phyloP scores from a whole-genome alignment of 1,140 invertebrate species.

The Aphaenogaster ashmeadi region DNA sequence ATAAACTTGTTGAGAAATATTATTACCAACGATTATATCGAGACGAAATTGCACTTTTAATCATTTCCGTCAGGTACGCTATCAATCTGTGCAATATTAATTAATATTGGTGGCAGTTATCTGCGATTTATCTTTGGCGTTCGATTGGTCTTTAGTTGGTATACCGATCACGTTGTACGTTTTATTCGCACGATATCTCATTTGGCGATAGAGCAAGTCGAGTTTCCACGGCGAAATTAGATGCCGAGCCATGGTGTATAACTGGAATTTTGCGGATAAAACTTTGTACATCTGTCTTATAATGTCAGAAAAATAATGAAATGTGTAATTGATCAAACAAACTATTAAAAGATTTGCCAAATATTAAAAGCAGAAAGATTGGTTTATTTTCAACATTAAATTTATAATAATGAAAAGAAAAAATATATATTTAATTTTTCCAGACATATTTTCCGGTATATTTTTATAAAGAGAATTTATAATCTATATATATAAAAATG shows the following conservation, averaged over 20 bases:
- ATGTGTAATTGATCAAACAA: neutral
- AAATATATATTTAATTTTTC: neutral
- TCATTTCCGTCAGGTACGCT: slow-evolving; percentile 4
- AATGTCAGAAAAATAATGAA: slow-evolving; percentile 5
- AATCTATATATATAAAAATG: neutral
- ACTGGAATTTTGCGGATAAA: slow-evolving; percentile 1
- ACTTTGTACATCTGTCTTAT: slow-evolving; percentile 2
- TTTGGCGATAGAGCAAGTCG: slow-evolving; percentile 1
- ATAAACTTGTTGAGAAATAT: slow-evolving; percentile 45
- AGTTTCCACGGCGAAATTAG: slow-evolving; percentile 8
- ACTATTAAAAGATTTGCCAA: neutral
- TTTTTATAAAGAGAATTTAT: neutral
- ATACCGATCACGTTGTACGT: slow-evolving; percentile 37
- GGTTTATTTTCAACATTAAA: neutral
- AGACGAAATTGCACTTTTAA: slow-evolving; percentile 28
- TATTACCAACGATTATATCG: slow-evolving; percentile 30
- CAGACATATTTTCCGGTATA: neutral
- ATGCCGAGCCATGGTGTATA: neutral
- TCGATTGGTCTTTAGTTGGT: neutral
- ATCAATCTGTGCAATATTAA: slow-evolving; percentile 43
- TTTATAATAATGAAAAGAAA: neutral
- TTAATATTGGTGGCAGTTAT: slow-evolving; percentile 48
- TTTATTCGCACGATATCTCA: slow-evolving; percentile 39
- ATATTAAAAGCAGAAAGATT: neutral
- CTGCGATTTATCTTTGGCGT: slow-evolving; percentile 36